phyloP scores from a whole-genome alignment of 1,140 invertebrate genomes.

The Gryon sp. region DNA sequence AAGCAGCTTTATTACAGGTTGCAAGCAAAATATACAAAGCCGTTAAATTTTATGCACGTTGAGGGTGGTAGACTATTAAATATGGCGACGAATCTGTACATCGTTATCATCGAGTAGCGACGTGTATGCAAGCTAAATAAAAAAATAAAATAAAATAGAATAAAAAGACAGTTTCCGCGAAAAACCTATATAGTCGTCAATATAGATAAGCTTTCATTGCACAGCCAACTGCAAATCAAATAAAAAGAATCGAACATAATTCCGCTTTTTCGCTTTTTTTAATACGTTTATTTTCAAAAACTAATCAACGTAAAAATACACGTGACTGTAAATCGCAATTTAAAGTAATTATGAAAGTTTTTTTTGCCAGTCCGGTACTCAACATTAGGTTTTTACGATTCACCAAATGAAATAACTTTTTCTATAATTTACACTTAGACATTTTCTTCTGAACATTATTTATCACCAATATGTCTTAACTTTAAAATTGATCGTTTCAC shows the following conservation, averaged over 20 bases:
- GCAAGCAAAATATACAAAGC: slow-evolving; percentile 32
- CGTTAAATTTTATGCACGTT: slow-evolving; percentile 44
- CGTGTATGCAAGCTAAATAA: slow-evolving; percentile 7
- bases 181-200: no score
- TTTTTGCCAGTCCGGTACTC: background rate
- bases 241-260: slow-evolving; percentile 12
- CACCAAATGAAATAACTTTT: background rate
- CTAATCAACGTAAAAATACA: background rate
- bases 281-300: background rate
- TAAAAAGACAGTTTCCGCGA: slow-evolving; percentile 14
- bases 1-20: slow-evolving; percentile 27
- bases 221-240: background rate
- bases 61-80: slow-evolving; percentile 37
- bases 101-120: slow-evolving; percentile 37
- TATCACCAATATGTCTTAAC: background rate
- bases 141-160: background rate
- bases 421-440: background rate
- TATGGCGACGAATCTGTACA: slow-evolving; percentile 49
- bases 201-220: slow-evolving; percentile 19
- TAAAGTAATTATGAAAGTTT: background rate
- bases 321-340: slow-evolving; percentile 3
- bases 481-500: no score
- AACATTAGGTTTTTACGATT: background rate
- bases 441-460: background rate
- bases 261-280: background rate